A percentile compares a stretch with the other conserved stretches of the same genome.
phyloP scores from a whole-genome alignment of 2,888 invertebrate species.

The Choreutis nemorana region DNA sequence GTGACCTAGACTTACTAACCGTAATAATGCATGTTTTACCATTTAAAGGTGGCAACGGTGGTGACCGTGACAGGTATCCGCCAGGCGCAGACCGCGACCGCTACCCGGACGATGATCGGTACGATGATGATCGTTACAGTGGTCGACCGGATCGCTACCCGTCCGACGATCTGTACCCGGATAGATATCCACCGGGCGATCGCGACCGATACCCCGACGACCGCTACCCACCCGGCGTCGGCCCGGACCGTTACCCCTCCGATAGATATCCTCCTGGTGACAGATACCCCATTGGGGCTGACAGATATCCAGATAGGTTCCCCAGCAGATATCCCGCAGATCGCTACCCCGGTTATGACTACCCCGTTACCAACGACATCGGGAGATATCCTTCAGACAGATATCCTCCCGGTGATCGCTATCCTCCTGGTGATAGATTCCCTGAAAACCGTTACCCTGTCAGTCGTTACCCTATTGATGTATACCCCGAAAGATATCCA shows the following conservation, averaged over 20 bases:
- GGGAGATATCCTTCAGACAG: constrained; percentile 54
- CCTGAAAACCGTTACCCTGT: constrained; percentile 46
- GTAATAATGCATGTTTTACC: too few species aligned
- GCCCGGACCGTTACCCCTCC: constrained; percentile 33
- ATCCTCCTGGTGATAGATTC: constrained; percentile 51
- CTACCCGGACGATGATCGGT: constrained; percentile 59
- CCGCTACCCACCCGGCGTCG: constrained; percentile 51
- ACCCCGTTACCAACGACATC: constrained; percentile 21
- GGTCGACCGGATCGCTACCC: constrained; percentile 57
- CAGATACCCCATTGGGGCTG: constrained; percentile 28
- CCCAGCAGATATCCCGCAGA: constrained; percentile 53
- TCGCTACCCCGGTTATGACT: constrained; percentile 34
- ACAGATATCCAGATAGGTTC: constrained; percentile 42
- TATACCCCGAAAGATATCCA: constrained; percentile 40
- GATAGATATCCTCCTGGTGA: constrained; percentile 59
- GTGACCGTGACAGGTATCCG: constrained; percentile 49
- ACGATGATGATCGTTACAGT: constrained; percentile 55
- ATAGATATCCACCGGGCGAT: constrained; percentile 33
- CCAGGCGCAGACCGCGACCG: constrained; percentile 42
- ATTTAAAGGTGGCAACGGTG: constrained; percentile 51
- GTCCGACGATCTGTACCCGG: constrained; percentile 41
- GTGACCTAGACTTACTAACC: too few species aligned
- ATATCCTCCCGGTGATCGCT: constrained; percentile 57
- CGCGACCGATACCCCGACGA: constrained; percentile 49
- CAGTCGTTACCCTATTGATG: constrained; percentile 43